Evolutionary conservation across 1,140 invertebrate genomes (phyloP), one percentile per base, ranked within the genome.

Genomic region (Nilaparvata lugens): DNA sequence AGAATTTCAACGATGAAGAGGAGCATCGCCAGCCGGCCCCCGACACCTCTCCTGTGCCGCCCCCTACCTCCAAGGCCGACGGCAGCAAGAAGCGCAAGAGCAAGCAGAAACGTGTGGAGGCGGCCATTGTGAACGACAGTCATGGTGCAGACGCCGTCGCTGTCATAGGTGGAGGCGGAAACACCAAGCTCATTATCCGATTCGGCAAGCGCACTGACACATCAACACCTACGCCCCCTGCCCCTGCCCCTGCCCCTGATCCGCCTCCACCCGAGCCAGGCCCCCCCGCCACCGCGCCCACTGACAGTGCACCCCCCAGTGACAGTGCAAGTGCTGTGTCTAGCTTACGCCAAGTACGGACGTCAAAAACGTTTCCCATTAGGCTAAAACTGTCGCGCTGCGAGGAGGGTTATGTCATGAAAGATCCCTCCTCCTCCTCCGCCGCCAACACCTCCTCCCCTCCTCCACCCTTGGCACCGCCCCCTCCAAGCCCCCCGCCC

Each of bases 351-450:
- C 80, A 81, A 70, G 75, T 82, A 61, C 77, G 82, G 62, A 80
- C 82, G 60, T 79, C 79, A 13, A 87, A 87, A 75, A 78, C 84
- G 43, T 83, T 84, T 28, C 88, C 89, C 1, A 88, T 93, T 59
- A 81, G 86, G 56, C 82, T 93, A 76, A 93, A 92, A 80, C 72
- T 92, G 57, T 81, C 87, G 0, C 79, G 89, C 38, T 87, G 86
- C 65, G 82, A 86, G 19, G 83, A 88, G 64, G 89, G 89, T 38
- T 82, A 80, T 58, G 75, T 79, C 61, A 73, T 80, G 24, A 81
- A 76, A 64, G 71, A 72, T 56, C 1, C 45, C 11, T 4, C 16
- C 21, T 2, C 16, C n/a, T 6, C 21, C 5, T 6, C 45, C 45
- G 13, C 45, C 14, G 9, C 38, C 38, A 40, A n/a, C 38, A 9